Evolutionary conservation across 2,888 invertebrate species (phyloP).

Genomic region (Biston betularia): DNA sequence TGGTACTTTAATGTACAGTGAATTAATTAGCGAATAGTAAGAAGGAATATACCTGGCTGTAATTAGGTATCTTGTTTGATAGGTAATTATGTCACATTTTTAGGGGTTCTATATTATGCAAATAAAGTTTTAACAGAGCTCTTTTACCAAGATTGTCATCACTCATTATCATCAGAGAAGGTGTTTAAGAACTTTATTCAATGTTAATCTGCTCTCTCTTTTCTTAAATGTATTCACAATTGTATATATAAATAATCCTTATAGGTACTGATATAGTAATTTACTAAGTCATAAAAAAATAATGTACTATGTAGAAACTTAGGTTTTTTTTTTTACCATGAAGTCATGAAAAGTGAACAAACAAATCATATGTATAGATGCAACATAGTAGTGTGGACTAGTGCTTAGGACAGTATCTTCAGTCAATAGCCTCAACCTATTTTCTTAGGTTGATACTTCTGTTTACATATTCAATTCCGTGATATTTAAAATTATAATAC

Average conservation of each 20-base stretch:
- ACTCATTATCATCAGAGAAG: not conserved
- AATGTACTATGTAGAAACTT: not conserved
- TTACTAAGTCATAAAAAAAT: not conserved
- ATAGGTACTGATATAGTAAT: not conserved
- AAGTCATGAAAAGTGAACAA: too few relatives aligned
- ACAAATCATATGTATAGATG: not conserved
- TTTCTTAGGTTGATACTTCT: slow-evolving; percentile 6
- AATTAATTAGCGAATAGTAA: not conserved
- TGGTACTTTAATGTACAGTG: not conserved
- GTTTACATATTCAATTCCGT: slow-evolving; percentile 6
- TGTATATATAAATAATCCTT: not conserved
- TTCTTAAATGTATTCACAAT: not conserved
- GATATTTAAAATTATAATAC: slow-evolving; percentile 19
- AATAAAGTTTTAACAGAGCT: too few relatives aligned
- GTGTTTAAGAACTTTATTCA: not conserved
- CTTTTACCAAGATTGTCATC: too few relatives aligned
- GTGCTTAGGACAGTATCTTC: not conserved
- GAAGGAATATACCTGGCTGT: too few relatives aligned
- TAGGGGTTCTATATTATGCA: too few relatives aligned
- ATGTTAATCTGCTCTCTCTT: not conserved
- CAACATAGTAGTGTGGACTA: not conserved
- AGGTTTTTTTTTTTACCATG: too few relatives aligned
- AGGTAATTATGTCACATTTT: too few relatives aligned
- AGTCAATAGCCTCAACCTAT: slow-evolving; percentile 15
- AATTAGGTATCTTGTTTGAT: too few relatives aligned